Percentiles rank a stretch among this genome's conserved stretches.
Conservation (phyloP, 2,888 invertebrate genomes). For the Cephus nigrinus region DNA sequence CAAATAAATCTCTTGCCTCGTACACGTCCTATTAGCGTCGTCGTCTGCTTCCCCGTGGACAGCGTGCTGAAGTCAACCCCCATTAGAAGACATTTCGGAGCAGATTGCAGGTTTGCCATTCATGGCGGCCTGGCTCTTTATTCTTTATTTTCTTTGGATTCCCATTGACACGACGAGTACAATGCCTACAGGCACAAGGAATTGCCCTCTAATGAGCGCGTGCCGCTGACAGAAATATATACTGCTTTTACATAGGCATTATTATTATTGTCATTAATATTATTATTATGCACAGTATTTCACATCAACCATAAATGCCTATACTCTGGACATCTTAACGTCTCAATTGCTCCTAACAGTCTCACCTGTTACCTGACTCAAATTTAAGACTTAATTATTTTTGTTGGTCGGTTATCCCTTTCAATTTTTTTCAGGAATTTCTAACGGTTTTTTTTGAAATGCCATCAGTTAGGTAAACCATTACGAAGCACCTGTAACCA, state of each 20-base stretch:
- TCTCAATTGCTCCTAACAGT: neutral
- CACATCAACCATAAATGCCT: neutral
- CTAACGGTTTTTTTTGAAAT: neutral
- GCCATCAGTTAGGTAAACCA: neutral
- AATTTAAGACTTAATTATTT: neutral
- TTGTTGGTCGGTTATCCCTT: neutral
- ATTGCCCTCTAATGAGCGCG: slow-evolving; percentile 61
- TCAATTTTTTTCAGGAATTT: neutral
- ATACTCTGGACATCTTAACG: neutral
- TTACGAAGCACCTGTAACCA: neutral
- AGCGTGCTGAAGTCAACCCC: slow-evolving; percentile 19
- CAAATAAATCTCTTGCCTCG: neutral
- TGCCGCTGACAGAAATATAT: slow-evolving; percentile 55
- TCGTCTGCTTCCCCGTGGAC: neutral
- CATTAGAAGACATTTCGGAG: slow-evolving; percentile 45
- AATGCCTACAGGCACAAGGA: slow-evolving; percentile 32
- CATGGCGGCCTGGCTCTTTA: slow-evolving; percentile 37
- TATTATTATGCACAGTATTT: neutral
- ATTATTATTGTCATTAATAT: neutral
- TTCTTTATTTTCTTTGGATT: slow-evolving; percentile 37
- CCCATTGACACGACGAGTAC: slow-evolving; percentile 36
- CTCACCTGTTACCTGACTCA: neutral
- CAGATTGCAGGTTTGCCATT: slow-evolving; percentile 51
- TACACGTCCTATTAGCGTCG: neutral
- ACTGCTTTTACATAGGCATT: neutral